Conservation (phyloP, 2,888 invertebrate species). For the Clusia tigrina region DNA sequence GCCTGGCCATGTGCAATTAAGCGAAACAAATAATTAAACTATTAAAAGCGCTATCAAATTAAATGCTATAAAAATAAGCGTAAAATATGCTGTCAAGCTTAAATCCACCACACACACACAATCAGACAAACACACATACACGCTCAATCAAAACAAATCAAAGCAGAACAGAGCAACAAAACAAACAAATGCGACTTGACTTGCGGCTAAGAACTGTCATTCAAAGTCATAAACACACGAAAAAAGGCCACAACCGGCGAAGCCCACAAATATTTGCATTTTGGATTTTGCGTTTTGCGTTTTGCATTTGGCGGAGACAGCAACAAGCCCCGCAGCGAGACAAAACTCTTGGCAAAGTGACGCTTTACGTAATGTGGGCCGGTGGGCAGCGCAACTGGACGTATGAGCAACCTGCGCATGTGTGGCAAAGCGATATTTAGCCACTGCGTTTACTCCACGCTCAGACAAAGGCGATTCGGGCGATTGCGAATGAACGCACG, state of each 20-base stretch:
- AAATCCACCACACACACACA: neutral
- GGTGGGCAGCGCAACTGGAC: neutral
- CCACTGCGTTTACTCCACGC: too few relatives aligned
- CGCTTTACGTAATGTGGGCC: neutral
- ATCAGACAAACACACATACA: conserved; percentile 13
- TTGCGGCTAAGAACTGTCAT: conserved; percentile 19
- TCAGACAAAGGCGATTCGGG: too few relatives aligned
- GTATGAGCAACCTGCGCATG: neutral
- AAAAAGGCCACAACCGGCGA: conserved; percentile 1
- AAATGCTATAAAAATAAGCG: conserved; percentile 5
- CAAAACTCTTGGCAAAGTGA: neutral
- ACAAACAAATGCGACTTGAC: conserved; percentile 30
- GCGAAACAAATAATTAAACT: neutral
- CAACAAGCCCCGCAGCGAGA: too few relatives aligned
- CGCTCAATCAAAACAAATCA: neutral
- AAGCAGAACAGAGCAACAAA: conserved; percentile 18
- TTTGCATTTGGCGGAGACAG: too few relatives aligned
- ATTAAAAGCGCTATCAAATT: neutral
- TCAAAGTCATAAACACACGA: conserved; percentile 3
- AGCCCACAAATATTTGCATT: neutral
- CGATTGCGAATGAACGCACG: neutral
- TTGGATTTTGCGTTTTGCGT: neutral
- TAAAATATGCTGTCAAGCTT: neutral
- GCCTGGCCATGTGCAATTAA: too few relatives aligned
- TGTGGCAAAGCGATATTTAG: neutral